Evolutionary conservation across 1,140 invertebrate genomes (phyloP).

Genomic region (Tyrophagus putrescentiae): DNA sequence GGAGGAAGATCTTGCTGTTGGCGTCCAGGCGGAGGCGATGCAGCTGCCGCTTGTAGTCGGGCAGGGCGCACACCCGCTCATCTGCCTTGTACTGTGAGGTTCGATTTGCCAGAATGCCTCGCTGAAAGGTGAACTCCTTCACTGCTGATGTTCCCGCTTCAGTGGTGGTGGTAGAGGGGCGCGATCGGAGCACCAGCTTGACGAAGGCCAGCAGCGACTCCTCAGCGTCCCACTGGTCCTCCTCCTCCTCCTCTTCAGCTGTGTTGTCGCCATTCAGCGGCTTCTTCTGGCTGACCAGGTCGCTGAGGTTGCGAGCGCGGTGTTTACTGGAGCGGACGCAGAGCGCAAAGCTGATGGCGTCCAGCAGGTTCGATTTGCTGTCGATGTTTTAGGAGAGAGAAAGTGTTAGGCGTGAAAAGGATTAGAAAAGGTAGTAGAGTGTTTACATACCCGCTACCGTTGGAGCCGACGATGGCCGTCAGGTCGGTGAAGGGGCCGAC

Average conservation of each 20-base stretch:
- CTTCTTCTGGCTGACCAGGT: background rate
- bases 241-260: background rate
- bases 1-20: background rate
- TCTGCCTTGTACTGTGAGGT: background rate
- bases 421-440: background rate
- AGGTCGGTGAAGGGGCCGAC: slow-evolving; percentile 2
- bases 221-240: background rate
- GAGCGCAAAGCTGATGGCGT: slow-evolving; percentile 13
- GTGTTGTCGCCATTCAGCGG: background rate
- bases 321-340: background rate
- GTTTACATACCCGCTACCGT: slow-evolving; percentile 7
- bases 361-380: slow-evolving; percentile 10
- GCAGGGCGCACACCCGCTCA: background rate
- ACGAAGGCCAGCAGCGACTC: background rate
- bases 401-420: background rate
- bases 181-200: background rate
- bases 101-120: background rate
- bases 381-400: background rate
- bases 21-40: background rate
- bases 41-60: background rate
- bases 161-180: too few species aligned
- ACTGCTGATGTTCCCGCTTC: too few species aligned
- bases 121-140: background rate
- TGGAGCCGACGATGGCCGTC: slow-evolving; percentile 5
- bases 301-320: background rate